These are phyloP conservation scores for Pandion haliaetus DNA, from an alignment of 2,113 vertebrate genomes.

Conservation along the genomic window DNA sequence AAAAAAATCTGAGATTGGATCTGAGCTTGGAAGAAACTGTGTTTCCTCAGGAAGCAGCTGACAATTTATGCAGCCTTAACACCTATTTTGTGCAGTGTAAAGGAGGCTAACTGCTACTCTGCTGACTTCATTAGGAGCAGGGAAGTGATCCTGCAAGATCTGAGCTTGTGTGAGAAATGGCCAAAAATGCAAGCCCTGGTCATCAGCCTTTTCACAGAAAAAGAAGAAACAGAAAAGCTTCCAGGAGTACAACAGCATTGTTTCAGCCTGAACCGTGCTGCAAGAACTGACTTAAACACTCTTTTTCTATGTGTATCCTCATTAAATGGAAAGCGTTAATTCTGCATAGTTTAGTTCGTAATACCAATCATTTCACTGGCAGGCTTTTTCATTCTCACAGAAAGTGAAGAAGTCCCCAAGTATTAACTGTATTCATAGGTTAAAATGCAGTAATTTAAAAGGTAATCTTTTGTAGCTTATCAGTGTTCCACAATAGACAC, in stretches of 20 bases:
- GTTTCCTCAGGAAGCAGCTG: not conserved
- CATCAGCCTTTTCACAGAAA: not conserved
- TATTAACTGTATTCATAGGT: not conserved
- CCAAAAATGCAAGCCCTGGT: not conserved
- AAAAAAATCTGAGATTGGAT: not conserved
- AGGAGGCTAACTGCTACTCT: not conserved
- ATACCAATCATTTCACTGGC: not conserved
- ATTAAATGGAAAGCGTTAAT: not conserved
- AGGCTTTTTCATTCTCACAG: not conserved
- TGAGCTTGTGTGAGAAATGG: not conserved
- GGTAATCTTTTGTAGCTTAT: conserved; percentile 8
- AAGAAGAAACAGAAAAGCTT: not conserved
- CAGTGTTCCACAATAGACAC: not conserved
- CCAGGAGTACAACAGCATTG: not conserved
- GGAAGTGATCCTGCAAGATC: not conserved
- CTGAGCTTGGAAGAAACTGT: not conserved
- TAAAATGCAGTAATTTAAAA: conserved; percentile 26
- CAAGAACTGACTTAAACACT: not conserved
- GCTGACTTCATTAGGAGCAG: not conserved
- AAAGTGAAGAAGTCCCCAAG: not conserved
- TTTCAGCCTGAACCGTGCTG: not conserved
- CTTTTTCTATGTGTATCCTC: not conserved
- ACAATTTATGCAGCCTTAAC: not conserved
- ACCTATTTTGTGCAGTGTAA: not conserved
- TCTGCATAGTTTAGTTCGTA: not conserved